These are phyloP conservation scores for Cherax quadricarinatus DNA, from an alignment of 1,140 invertebrate species.

Conservation along the genomic window DNA sequence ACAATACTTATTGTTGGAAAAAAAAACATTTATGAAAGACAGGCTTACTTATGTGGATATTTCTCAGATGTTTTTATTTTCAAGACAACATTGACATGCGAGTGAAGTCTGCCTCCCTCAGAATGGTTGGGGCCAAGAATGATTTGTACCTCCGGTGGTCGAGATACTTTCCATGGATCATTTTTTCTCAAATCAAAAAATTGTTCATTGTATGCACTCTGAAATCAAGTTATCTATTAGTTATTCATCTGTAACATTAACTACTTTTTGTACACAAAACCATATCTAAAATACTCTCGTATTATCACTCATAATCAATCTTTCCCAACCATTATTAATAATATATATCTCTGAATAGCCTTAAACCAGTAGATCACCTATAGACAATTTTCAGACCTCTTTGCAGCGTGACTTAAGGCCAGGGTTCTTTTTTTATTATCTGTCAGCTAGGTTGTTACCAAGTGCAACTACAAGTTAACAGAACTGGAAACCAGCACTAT, in stretches of 20 bases:
- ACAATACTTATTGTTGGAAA: too few species aligned
- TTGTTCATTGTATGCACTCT: slow-evolving; percentile 63
- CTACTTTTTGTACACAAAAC: too few species aligned
- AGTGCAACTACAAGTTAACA: too few species aligned
- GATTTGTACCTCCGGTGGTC: slow-evolving; percentile 65
- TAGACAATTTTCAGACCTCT: too few species aligned
- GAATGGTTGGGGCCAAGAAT: slow-evolving; percentile 59
- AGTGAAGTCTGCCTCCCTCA: slow-evolving; percentile 63
- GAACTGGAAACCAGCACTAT: too few species aligned
- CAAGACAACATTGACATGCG: slow-evolving; percentile 38
- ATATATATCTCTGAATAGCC: neutral
- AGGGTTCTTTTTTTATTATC: too few species aligned
- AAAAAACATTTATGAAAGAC: neutral
- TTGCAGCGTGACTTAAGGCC: too few species aligned
- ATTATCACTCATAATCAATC: too few species aligned
- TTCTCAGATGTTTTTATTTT: slow-evolving; percentile 38
- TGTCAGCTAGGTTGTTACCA: too few species aligned
- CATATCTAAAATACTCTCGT: too few species aligned
- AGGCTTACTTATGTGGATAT: slow-evolving; percentile 52
- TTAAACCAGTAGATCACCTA: too few species aligned
- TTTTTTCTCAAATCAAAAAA: slow-evolving; percentile 64
- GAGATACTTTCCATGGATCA: slow-evolving; percentile 70
- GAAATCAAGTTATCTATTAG: neutral
- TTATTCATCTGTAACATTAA: neutral
- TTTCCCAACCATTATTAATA: too few species aligned